A percentile compares a stretch with the other conserved stretches of the same genome.
phyloP scores from a whole-genome alignment of 2,797 vertebrate species.

The Cossypha niveicapilla region DNA sequence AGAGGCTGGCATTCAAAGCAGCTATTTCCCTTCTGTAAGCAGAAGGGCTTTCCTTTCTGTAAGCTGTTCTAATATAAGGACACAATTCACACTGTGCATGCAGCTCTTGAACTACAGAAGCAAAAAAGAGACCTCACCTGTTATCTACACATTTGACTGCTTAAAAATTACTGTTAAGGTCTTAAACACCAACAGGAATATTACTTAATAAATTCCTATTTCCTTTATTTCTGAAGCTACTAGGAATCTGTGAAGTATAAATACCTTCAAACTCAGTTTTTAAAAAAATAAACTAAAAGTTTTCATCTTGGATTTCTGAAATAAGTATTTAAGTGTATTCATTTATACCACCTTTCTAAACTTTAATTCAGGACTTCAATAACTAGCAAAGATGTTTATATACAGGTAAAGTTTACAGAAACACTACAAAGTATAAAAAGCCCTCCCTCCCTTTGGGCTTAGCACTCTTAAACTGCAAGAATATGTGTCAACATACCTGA shows the following conservation, averaged over 20 bases:
- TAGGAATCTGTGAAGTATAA: background rate
- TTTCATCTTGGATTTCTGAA: background rate
- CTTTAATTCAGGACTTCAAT: background rate
- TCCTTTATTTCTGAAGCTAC: background rate
- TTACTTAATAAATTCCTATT: background rate
- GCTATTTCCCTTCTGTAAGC: background rate
- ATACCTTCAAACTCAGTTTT: background rate
- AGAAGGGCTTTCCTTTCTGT: background rate
- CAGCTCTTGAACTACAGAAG: background rate
- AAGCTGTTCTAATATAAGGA: background rate
- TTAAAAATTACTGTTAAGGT: background rate
- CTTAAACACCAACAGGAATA: background rate
- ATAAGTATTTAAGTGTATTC: background rate
- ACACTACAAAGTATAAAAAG: background rate
- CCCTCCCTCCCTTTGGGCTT: background rate
- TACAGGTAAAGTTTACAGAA: background rate
- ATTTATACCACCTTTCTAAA: background rate
- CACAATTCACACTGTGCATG: background rate
- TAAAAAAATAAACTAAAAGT: background rate
- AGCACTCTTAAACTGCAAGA: background rate
- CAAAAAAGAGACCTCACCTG: background rate
- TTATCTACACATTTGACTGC: background rate
- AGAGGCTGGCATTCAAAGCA: background rate
- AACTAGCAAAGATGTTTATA: background rate
- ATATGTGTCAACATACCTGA: conserved; percentile 70